phyloP scores from a whole-genome alignment of 2,797 vertebrate genomes.

The Chaetophractus vellerosus region DNA sequence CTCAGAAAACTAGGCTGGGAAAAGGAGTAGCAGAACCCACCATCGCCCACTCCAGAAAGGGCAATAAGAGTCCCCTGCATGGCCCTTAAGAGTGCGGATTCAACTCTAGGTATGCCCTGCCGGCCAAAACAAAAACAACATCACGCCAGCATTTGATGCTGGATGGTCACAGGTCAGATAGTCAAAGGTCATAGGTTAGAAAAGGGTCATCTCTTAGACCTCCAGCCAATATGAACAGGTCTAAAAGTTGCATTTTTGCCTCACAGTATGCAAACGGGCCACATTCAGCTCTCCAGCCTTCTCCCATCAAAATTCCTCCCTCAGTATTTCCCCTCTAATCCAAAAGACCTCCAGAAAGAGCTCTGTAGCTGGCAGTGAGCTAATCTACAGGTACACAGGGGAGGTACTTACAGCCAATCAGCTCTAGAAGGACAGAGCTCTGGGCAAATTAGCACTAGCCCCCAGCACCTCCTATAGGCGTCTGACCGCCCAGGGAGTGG shows the following conservation, averaged over 20 bases:
- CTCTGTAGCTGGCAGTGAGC: not conserved
- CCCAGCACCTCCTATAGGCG: conserved; percentile 22
- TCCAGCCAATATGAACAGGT: not conserved
- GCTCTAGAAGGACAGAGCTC: conserved; percentile 76
- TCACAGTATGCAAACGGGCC: not conserved
- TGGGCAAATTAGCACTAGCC: conserved; percentile 69
- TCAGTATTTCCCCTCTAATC: not conserved
- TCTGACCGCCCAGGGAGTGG: not conserved
- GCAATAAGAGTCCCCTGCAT: not conserved
- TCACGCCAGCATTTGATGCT: not conserved
- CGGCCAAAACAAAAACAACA: not conserved
- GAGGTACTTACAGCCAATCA: conserved; percentile 74
- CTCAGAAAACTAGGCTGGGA: conserved; percentile 66
- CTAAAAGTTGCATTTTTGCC: not conserved
- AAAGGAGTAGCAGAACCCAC: conserved; percentile 34
- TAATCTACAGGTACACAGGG: conserved; percentile 56
- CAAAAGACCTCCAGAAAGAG: conserved; percentile 57
- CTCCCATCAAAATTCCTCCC: conserved; percentile 51
- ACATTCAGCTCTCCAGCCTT: conserved; percentile 35
- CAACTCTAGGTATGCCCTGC: not conserved
- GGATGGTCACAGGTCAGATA: conserved; percentile 28
- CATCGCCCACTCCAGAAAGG: conserved; percentile 51
- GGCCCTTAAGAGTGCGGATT: not conserved
- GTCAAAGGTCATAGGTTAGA: conserved; percentile 45
- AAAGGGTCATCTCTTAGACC: conserved; percentile 9